Evolutionary conservation across 2,113 vertebrate genomes (phyloP), one percentile per base, ranked within the genome.

Genomic region (Phrynosoma blainvillii): DNA sequence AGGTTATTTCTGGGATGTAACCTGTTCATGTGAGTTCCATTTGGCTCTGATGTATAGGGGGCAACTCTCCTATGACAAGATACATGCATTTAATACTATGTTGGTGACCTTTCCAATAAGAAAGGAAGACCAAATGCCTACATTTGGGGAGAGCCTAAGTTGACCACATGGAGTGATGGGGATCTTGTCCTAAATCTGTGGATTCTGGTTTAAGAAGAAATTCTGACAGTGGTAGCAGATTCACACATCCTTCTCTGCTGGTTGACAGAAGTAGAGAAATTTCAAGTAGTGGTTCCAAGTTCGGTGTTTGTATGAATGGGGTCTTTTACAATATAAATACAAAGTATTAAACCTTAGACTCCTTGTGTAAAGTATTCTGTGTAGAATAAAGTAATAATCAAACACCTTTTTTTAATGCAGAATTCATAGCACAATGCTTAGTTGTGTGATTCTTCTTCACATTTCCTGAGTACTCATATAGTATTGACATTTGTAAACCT

Each of bases 401-500:
- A 75, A 78, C 79, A 89, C 89, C 54, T 40, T 42, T 88, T 86
- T 68, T 75, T 87, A 88, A 86, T 2, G 0, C 88, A 87, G 73
- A 81, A 90, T 82, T 93, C 89, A 84, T 84, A 83, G 90, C 84
- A 88, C 91, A 91, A 83, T 54, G 87, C 66, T n/a, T 88, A 92
- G 92, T 92, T 88, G 59, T 56, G n/a, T 91, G 89, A 92, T 89
- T 88, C 88, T 74, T 94, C 86, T 79, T 74, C 89, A 85, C 90
- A 93, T 89, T 92, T 84, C 30, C 21, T 62, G 82, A 66, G 74
- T 25, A 86, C 84, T 91, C 90, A 89, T 87, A 86, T 90, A 92
- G 90, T 90, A 71, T 68, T 89, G 87, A 88, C 82, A 85, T 93
- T 90, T 90, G 56, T 84, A 88, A 92, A 90, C 92, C 92, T 93